Evolutionary conservation across 2,888 invertebrate species (phyloP).

Genomic region (Penaeus monodon): DNA sequence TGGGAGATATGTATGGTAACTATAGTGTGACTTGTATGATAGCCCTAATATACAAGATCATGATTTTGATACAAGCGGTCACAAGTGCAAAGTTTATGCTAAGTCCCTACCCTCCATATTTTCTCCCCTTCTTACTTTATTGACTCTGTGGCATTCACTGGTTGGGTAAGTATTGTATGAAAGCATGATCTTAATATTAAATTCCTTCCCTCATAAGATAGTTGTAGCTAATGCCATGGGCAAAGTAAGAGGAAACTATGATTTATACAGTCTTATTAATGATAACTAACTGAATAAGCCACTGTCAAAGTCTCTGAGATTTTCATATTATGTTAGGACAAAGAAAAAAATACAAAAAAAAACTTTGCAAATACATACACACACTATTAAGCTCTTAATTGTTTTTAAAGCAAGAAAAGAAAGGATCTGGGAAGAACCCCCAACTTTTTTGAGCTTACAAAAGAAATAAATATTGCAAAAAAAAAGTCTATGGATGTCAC

Average conservation of each 20-base stretch:
- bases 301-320: conserved; percentile 6
- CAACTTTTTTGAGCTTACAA: too few species aligned
- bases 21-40: conserved; percentile 14
- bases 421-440: too few species aligned
- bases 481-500: conserved; percentile 4
- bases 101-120: not conserved
- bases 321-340: not conserved
- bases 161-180: conserved; percentile 32
- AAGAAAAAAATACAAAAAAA: not conserved
- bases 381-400: too few species aligned
- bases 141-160: conserved; percentile 12
- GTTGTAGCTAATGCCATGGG: conserved; percentile 19
- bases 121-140: conserved; percentile 8
- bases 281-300: conserved; percentile 4
- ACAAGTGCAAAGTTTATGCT: conserved; percentile 35
- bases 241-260: conserved; percentile 12
- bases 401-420: too few species aligned
- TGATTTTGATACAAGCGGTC: conserved; percentile 44
- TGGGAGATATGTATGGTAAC: conserved; percentile 38
- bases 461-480: too few species aligned
- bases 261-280: conserved; percentile 14
- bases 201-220: conserved; percentile 12
- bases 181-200: conserved; percentile 26
- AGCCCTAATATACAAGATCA: conserved; percentile 25
- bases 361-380: too few species aligned